Percentiles rank a stretch among this genome's conserved stretches.
These are phyloP conservation scores for Ahaetulla prasina DNA, from an alignment of 2,113 vertebrate genomes.

Conservation along the genomic window DNA sequence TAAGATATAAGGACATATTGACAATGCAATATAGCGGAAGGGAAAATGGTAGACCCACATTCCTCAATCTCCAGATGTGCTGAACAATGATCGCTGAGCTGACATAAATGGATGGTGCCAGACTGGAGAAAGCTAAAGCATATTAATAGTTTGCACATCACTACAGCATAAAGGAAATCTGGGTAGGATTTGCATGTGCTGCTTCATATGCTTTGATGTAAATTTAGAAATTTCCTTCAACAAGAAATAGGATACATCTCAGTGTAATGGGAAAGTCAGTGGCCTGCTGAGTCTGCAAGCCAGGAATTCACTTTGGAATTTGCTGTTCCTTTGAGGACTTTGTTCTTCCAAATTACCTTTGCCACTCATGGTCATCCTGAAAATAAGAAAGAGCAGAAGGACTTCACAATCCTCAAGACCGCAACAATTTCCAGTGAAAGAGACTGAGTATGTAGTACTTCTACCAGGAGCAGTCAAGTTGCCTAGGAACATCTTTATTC, in stretches of 20 bases:
- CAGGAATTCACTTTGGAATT: background rate
- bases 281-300: background rate
- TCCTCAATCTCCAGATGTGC: background rate
- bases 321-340: background rate
- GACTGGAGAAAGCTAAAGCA: background rate
- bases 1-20: background rate
- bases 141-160: background rate
- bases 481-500: background rate
- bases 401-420: background rate
- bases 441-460: background rate
- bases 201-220: background rate
- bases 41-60: background rate
- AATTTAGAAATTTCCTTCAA: background rate
- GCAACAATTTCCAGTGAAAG: background rate
- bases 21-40: background rate
- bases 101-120: background rate
- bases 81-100: background rate
- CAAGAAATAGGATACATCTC: background rate
- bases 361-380: background rate
- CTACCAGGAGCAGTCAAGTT: background rate
- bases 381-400: background rate
- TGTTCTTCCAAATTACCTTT: background rate
- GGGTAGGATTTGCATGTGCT: background rate
- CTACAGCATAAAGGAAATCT: background rate
- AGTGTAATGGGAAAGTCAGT: background rate